Evolutionary conservation across 1,140 invertebrate species (phyloP), one percentile per base, ranked within the genome.

Genomic region (Bradynema listronoti): DNA sequence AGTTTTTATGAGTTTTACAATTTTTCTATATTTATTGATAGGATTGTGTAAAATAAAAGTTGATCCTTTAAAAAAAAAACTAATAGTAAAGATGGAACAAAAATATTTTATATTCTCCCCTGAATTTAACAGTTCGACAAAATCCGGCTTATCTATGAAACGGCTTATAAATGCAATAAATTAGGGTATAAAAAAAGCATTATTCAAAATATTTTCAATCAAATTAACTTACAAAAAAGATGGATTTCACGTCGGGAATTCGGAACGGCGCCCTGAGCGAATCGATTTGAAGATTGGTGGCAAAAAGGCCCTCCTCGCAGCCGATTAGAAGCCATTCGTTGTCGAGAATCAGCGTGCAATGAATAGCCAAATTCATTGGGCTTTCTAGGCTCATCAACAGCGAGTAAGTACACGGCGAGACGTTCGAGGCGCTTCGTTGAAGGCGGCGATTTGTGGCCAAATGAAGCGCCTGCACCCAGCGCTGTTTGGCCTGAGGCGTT

Each of bases 401-500:
- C 11, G 24, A 4, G 22, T 54, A 43, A 29, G 22, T 50, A n/a
- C n/a, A n/a, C 32, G 39, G 36, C 30, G 29, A 41, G 22, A 27
- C 33, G 34, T 46, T 32, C 7, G 61, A 16, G 19, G 49, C 61
- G 25, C 45, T 29, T 29, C 63, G 33, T 54, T 64, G 62, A 24
- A 66, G 43, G 19, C 62, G 62, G 9, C 60, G 62, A 58, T 54
- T 66, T 14, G 61, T 58, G 4, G 47, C 47, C 29, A 30, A 24
- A 55, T 64, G 62, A 7, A 64, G 19, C 27, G 62, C 29, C 25
- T 58, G 6, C 1, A 64, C 62, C 62, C 62, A 64, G 27, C 62
- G 62, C 27, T 66, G 50, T 58, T 64, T 64, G n/a, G 61, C 62
- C 27, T 64, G 62, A 5, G 22, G 33, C 2, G 61, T 63, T 16